phyloP scores from a whole-genome alignment of 2,797 vertebrate genomes.

The Siniperca obscura region DNA sequence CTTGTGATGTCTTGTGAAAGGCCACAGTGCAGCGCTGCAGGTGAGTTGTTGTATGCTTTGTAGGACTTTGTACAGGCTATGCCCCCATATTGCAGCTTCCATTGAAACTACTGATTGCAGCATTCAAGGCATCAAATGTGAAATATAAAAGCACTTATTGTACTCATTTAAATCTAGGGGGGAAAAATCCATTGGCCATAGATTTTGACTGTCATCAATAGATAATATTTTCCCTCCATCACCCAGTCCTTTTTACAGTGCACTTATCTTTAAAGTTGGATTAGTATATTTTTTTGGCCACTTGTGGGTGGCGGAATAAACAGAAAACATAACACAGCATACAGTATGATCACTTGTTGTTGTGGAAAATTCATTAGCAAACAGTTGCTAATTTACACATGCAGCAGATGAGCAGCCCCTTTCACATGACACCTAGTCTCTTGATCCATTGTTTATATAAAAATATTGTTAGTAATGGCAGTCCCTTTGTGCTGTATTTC shows the following conservation, averaged over 20 bases:
- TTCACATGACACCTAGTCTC: neutral
- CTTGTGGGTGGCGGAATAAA: neutral
- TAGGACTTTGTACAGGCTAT: neutral
- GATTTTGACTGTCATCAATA: neutral
- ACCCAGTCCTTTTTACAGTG: neutral
- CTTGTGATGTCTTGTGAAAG: slow-evolving; percentile 3
- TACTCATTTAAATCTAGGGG: too few relatives aligned
- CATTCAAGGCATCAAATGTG: neutral
- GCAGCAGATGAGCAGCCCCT: neutral
- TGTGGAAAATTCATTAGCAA: too few relatives aligned
- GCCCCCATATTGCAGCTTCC: neutral
- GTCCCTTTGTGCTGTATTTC: neutral
- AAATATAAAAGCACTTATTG: neutral
- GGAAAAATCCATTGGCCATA: neutral
- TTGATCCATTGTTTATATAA: neutral
- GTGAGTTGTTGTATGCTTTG: neutral
- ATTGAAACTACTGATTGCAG: neutral
- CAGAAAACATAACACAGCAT: neutral
- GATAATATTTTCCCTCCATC: neutral
- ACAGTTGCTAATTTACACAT: neutral
- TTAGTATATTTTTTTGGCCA: neutral
- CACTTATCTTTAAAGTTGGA: neutral
- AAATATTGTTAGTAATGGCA: neutral
- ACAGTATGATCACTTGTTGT: neutral
- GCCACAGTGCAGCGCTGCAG: neutral